phyloP scores from a whole-genome alignment of 1,140 invertebrate genomes.

The Plutomurus gul region DNA sequence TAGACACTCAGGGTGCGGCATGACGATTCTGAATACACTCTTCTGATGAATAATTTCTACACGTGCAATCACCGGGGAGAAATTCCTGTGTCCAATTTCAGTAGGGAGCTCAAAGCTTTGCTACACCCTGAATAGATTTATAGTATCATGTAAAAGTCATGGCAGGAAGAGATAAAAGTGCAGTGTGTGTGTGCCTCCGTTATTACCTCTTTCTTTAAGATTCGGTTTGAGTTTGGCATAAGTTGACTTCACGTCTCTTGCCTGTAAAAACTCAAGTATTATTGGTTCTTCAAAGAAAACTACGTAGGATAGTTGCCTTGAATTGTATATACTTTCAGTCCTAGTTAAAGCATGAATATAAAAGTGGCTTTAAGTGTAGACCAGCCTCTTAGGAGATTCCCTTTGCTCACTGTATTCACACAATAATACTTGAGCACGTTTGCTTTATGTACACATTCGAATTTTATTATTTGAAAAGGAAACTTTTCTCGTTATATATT shows the following conservation, averaged over 20 bases:
- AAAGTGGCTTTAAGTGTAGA: not conserved
- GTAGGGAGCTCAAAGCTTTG: no score
- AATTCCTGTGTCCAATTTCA: no score
- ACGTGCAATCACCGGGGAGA: no score
- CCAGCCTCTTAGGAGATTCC: not conserved
- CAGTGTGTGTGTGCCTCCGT: slow-evolving; percentile 7
- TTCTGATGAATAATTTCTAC: no score
- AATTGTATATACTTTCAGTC: no score
- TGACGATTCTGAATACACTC: no score
- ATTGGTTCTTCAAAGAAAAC: slow-evolving; percentile 13
- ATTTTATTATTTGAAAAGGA: no score
- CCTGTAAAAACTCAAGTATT: slow-evolving; percentile 28
- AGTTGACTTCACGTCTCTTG: slow-evolving; percentile 7
- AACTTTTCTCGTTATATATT: no score
- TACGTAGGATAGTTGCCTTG: not conserved
- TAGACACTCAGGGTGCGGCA: not conserved
- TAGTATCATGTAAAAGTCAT: slow-evolving; percentile 24
- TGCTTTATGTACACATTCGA: no score
- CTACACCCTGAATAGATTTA: not conserved
- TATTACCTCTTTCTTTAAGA: slow-evolving; percentile 9
- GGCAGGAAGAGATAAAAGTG: slow-evolving; percentile 28
- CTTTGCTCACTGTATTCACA: not conserved
- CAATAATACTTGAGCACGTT: not conserved
- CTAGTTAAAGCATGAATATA: not conserved
- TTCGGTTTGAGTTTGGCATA: slow-evolving; percentile 23